Conservation (phyloP, 2,113 vertebrate species). For the Seriola rivoliana region DNA sequence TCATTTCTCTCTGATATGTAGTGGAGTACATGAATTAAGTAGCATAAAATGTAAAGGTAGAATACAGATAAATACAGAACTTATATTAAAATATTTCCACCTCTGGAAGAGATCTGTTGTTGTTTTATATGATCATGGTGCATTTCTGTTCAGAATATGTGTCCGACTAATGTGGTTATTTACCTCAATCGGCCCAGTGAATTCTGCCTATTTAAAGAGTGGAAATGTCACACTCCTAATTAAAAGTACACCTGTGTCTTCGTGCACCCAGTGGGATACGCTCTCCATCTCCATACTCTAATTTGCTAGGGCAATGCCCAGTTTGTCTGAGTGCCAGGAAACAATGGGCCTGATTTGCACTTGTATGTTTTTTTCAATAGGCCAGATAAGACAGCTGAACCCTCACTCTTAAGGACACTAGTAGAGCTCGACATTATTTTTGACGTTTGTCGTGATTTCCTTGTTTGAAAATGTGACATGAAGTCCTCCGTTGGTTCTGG, state of each 20-base stretch:
- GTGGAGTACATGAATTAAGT: neutral
- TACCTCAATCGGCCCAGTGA: conserved; percentile 44
- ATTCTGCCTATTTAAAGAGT: conserved; percentile 51
- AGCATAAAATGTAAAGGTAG: neutral
- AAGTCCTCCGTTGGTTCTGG: conserved; percentile 40
- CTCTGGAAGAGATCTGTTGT: too few species aligned
- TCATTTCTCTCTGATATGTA: neutral
- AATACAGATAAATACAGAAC: too few species aligned
- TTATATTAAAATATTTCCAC: too few species aligned
- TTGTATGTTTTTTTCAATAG: neutral
- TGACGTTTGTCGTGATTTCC: conserved; percentile 47
- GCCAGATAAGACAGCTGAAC: neutral
- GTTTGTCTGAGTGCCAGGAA: conserved; percentile 57
- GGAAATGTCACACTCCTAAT: conserved; percentile 68
- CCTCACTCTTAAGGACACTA: conserved; percentile 19
- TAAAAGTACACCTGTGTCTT: conserved; percentile 75
- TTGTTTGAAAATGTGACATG: conserved; percentile 53
- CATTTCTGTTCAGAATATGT: conserved; percentile 13
- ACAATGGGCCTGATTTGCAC: conserved; percentile 52
- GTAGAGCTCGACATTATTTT: conserved; percentile 32
- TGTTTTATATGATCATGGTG: conserved; percentile 17
- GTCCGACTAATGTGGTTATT: conserved; percentile 48
- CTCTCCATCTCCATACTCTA: conserved; percentile 53
- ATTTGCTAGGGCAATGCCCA: conserved; percentile 55
- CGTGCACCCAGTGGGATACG: conserved; percentile 47